Evolutionary conservation across 2,113 vertebrate species (phyloP), one percentile per base, ranked within the genome.

Genomic region (Phalacrocorax pelagicus): DNA sequence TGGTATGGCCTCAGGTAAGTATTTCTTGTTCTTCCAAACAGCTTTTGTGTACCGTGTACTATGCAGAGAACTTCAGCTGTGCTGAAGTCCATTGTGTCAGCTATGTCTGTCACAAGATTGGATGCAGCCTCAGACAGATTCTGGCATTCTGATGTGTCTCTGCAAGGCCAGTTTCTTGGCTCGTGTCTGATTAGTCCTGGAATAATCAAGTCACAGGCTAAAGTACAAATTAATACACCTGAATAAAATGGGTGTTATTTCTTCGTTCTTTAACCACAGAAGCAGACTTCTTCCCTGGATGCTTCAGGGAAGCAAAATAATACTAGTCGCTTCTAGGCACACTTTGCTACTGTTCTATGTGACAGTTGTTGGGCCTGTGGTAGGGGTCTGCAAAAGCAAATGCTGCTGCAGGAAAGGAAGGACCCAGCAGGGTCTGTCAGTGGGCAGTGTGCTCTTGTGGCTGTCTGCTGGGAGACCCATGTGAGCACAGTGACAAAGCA

Each of bases 1-100:
- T 98, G 15, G 97, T 99, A 29, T 99, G 99, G 99, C 99, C 99
- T 93, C 99, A 99, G 99, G 99, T 99, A 97, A 97, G 61, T 61
- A 34, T 88, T 69, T 57, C 18, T 36, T 77, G 8, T 74, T 88
- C 75, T 90, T 86, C 32, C 12, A 63, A 55, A 26, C 19, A 34
- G 19, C 15, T 24, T 70, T 9, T 42, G 14, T 61, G 32, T 75
- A 89, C 57, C 21, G 3, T 42, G 17, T 54, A 38, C 32, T 11
- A 17, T 71, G 26, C 8, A n/a, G 82, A 62, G 74, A 47, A 29
- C 8, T 67, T 20, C 52, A 69, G 15, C 61, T 74, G 47, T 46
- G 15, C 61, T 62, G 29, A 15, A 46, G 29, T 92, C 65, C 20
- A 2, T 66, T 0, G 0, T 63, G 29, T 83, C 75, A 65, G 7